These are phyloP conservation scores for Bucco capensis DNA, from an alignment of 2,113 vertebrate genomes.

Conservation along the genomic window DNA sequence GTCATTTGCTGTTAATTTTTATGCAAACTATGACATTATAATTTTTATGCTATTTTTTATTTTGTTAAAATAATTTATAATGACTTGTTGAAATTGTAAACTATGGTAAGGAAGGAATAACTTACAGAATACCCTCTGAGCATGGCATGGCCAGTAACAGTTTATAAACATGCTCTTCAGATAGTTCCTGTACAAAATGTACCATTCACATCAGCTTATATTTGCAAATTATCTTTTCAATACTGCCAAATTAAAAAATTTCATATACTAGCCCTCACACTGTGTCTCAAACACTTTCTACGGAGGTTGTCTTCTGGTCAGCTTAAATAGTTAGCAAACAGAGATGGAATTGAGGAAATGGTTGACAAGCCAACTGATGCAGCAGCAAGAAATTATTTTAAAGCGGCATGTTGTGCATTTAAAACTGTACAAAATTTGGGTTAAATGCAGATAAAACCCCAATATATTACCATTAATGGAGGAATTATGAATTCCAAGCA, in stretches of 20 bases:
- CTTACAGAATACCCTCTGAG: not conserved
- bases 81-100: not conserved
- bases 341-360: not conserved
- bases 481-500: not conserved
- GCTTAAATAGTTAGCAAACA: not conserved
- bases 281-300: not conserved
- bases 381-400: not conserved
- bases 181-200: not conserved
- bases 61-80: not conserved
- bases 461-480: not conserved
- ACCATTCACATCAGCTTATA: not conserved
- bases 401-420: not conserved
- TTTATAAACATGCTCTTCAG: not conserved
- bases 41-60: not conserved
- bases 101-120: not conserved
- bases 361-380: not conserved
- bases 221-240: not conserved
- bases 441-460: not conserved
- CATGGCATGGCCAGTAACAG: not conserved
- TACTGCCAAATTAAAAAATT: not conserved
- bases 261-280: not conserved
- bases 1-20: not conserved
- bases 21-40: not conserved
- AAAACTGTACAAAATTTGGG: not conserved
- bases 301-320: not conserved